Evolutionary conservation across 2,888 invertebrate species (phyloP), one percentile per base, ranked within the genome.

Genomic region (Fabriciana adippe): DNA sequence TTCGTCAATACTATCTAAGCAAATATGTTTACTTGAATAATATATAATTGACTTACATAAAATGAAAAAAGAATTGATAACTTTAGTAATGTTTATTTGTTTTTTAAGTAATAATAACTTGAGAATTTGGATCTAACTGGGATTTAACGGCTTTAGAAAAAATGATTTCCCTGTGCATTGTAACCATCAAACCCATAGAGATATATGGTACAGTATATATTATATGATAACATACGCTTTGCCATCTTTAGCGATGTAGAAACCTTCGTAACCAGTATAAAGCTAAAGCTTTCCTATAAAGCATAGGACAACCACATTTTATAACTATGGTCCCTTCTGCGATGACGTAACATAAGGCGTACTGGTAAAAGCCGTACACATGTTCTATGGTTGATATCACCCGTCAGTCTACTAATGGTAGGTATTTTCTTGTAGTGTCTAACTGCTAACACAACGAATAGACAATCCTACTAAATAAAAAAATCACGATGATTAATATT

Each of bases 151-250:
- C 74, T 15, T 77, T 76, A 14, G 82, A 75, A 0, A 18, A 87
- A 67, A 72, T 88, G 86, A 31, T 75, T 70, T 21, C 81, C 83
- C 68, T 84, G 81, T 11, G 81, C 78, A 31, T 81, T 80, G 51
- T 71, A 72, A 5, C 89, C 88, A 50, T 87, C 79, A 6, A 82
- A 73, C 5, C 89, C 88, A 50, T 87, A 1, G 88, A 83, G 15
- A 75, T 77, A 74, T 86, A 88, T 5, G 26, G 3, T 26, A 26
- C 26, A 26, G 26, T 26, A 26, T 26, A 26, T 26, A 4, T 26
- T 26, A 26, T 69, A 83, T 85, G 2, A 85, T 85, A 55, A 83
- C 73, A 75, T 87, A 86, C n/a, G 77, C 80, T 73, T 85, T 78
- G 54, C 87, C 88, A 59, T 87, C 86, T 15, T 82, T 81, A 0